A percentile compares a stretch with the other conserved stretches of the same genome.
Evolutionary conservation across 2,113 vertebrate genomes (phyloP).

Genomic region (Vulpes ferrilata): DNA sequence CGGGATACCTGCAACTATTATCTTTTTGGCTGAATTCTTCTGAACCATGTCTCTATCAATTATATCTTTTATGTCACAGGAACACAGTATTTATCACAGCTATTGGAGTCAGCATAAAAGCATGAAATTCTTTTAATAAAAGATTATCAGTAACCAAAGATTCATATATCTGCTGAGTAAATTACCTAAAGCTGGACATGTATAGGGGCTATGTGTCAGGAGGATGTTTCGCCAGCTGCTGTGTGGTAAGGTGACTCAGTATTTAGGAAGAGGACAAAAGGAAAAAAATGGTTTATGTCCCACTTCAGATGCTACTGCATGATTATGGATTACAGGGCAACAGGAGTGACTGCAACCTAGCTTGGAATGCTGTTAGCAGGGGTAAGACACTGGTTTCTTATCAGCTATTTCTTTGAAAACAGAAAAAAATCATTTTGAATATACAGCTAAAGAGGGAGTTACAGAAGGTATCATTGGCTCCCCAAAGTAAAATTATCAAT

Average conservation of each 20-base stretch:
- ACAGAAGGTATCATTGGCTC: background rate
- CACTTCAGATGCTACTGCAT: background rate
- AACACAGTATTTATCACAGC: slow-evolving; percentile 77
- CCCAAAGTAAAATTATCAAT: slow-evolving; percentile 12
- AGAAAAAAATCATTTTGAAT: slow-evolving; percentile 5
- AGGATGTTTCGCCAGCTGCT: slow-evolving; percentile 27
- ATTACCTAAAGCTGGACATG: slow-evolving; percentile 68
- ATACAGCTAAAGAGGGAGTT: slow-evolving; percentile 42
- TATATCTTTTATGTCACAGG: slow-evolving; percentile 74
- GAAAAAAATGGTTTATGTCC: background rate
- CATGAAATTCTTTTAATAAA: slow-evolving; percentile 83
- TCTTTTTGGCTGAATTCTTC: slow-evolving; percentile 66
- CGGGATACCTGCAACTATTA: slow-evolving; percentile 6
- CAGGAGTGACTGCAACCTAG: background rate
- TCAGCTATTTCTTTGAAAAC: background rate
- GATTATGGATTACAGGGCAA: background rate
- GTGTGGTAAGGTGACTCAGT: background rate
- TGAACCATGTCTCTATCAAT: slow-evolving; percentile 64
- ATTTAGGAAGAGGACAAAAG: slow-evolving; percentile 56
- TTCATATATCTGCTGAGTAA: slow-evolving; percentile 75
- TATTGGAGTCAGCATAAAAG: slow-evolving; percentile 74
- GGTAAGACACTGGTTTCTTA: background rate
- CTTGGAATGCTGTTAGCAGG: background rate
- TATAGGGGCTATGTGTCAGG: background rate
- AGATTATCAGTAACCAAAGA: slow-evolving; percentile 79